Conservation (phyloP, 2,797 vertebrate genomes). For the Phyllotis vaccarum region DNA sequence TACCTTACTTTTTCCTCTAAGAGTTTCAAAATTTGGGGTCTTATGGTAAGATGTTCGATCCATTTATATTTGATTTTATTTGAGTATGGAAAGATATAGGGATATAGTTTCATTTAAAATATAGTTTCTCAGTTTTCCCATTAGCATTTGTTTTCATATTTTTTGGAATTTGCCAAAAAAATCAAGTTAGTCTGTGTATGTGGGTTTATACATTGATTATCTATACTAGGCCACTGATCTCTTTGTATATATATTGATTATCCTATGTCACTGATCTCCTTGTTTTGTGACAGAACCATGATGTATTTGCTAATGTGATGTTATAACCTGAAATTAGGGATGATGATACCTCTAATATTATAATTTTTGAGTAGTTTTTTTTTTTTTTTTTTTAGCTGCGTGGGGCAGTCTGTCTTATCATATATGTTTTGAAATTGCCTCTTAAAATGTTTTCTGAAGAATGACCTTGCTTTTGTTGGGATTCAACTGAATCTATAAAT, state of each 20-base stretch:
- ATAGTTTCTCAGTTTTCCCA: background rate
- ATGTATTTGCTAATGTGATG: background rate
- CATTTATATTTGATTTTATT: background rate
- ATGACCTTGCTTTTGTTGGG: background rate
- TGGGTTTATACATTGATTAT: background rate
- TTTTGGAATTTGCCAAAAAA: background rate
- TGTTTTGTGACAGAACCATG: background rate
- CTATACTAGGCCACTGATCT: no score
- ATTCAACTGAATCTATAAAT: background rate
- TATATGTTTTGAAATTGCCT: background rate
- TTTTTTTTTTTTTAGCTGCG: no score
- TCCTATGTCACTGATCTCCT: background rate
- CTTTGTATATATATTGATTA: no score
- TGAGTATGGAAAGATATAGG: background rate
- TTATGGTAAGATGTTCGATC: background rate
- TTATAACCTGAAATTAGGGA: background rate
- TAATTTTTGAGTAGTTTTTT: no score
- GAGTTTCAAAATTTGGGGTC: background rate
- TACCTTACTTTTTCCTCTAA: background rate
- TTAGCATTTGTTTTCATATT: background rate
- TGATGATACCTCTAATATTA: no score
- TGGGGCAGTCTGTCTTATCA: background rate
- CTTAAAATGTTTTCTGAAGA: background rate
- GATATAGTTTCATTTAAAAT: background rate
- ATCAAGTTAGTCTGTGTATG: no score